phyloP scores from a whole-genome alignment of 2,888 invertebrate genomes.

The Morpho achilles region DNA sequence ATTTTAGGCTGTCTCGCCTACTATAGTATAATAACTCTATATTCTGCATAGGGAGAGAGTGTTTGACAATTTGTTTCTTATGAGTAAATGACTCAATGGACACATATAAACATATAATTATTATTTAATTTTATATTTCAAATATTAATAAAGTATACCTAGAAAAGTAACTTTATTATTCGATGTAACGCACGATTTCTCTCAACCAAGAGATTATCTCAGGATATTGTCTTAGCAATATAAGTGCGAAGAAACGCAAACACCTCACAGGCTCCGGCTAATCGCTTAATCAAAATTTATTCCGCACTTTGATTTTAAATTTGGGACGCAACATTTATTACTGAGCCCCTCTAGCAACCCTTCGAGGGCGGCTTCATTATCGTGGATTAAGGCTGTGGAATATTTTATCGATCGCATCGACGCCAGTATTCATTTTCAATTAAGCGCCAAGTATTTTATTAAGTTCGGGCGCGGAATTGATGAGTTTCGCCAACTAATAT shows the following conservation, averaged over 20 bases:
- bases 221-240: constrained; percentile 18
- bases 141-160: not conserved
- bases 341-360: constrained; percentile 72
- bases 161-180: not conserved
- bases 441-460: constrained; percentile 79
- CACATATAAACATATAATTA: no score
- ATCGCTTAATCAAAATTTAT: constrained; percentile 80
- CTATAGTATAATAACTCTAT: no score
- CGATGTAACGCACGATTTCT: constrained; percentile 3
- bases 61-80: no score
- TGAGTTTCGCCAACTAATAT: constrained; percentile 79
- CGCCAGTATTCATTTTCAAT: constrained; percentile 78
- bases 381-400: constrained; percentile 78
- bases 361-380: constrained; percentile 75
- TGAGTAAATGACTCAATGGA: no score
- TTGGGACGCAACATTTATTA: constrained; percentile 78
- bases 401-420: constrained; percentile 75
- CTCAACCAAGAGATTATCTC: constrained; percentile 7
- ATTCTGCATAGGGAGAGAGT: no score
- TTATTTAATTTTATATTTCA: not conserved
- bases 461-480: constrained; percentile 76
- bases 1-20: no score
- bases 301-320: constrained; percentile 80
- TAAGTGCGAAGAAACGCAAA: constrained; percentile 55
- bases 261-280: constrained; percentile 65